phyloP scores from a whole-genome alignment of 1,140 invertebrate genomes.

The Drosophila nasuta region DNA sequence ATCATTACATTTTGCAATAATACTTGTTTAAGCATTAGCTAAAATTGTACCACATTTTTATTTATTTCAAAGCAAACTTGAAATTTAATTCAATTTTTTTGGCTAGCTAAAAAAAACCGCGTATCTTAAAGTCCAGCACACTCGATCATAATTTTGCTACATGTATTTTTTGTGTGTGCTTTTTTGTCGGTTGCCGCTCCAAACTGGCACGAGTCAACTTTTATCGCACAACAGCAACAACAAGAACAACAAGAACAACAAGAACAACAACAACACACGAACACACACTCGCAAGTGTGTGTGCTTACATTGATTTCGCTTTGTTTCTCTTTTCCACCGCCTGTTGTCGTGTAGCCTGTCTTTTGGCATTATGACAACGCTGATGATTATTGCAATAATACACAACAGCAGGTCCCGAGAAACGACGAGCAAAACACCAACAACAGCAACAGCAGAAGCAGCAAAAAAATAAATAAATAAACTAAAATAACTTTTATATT shows the following conservation, averaged over 20 bases:
- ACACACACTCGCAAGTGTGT: conserved; percentile 23
- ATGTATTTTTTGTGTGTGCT: conserved; percentile 16
- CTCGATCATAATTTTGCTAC: conserved; percentile 25
- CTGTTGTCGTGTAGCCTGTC: conserved; percentile 36
- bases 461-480: background rate
- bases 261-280: conserved; percentile 21
- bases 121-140: background rate
- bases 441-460: too few relatives aligned
- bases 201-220: conserved; percentile 78
- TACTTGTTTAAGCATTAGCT: too few relatives aligned
- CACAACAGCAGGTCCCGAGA: conserved; percentile 27
- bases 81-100: too few relatives aligned
- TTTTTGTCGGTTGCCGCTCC: conserved; percentile 67
- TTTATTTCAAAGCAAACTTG: too few relatives aligned
- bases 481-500: conserved; percentile 36
- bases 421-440: conserved; percentile 13
- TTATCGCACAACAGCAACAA: conserved; percentile 59
- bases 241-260: conserved; percentile 17
- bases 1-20: too few relatives aligned
- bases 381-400: conserved; percentile 65
- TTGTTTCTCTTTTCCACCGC: conserved; percentile 55
- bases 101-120: background rate
- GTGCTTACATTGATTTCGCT: conserved; percentile 64
- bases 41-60: too few relatives aligned
- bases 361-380: conserved; percentile 57